These are phyloP conservation scores for Pogonomyrmex californicus DNA, from an alignment of 1,140 invertebrate genomes.

Conservation along the genomic window DNA sequence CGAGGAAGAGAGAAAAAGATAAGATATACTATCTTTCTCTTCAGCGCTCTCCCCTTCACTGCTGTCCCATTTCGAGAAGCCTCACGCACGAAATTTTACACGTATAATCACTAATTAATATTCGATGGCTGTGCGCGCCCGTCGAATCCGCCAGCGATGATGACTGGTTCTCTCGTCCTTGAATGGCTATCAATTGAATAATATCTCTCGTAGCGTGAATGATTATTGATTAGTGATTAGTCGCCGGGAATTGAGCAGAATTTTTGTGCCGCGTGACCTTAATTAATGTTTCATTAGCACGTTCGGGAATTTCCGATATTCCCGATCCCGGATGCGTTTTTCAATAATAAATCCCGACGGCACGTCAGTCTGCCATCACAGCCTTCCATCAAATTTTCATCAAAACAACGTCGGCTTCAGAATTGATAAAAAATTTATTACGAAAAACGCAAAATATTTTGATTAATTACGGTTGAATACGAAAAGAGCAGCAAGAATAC, in stretches of 20 bases:
- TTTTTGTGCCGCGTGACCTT: slow-evolving; percentile 34
- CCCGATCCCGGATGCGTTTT: not conserved
- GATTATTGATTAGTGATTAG: slow-evolving; percentile 55
- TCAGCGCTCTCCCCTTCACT: not conserved
- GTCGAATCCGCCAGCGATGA: not conserved
- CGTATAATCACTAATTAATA: slow-evolving; percentile 43
- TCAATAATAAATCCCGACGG: slow-evolving; percentile 16
- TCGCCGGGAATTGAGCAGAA: not conserved
- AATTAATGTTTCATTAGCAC: slow-evolving; percentile 32
- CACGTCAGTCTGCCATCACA: not conserved
- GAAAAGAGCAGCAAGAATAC: not conserved
- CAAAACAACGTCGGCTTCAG: not conserved
- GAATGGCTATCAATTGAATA: slow-evolving; percentile 48
- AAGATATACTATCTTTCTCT: not conserved
- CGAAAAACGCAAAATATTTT: not conserved
- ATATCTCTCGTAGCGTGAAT: slow-evolving; percentile 15
- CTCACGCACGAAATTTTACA: slow-evolving; percentile 24
- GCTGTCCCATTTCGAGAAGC: not conserved
- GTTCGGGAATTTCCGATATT: not conserved
- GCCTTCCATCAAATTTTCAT: not conserved
- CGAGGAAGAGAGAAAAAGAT: not conserved
- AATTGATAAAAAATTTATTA: slow-evolving; percentile 4
- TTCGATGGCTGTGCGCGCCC: not conserved
- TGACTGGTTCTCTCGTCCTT: slow-evolving; percentile 1
- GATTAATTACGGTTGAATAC: not conserved